Evolutionary conservation across 2,113 vertebrate species (phyloP), one percentile per base, ranked within the genome.

Genomic region (Geothlypis trichas): DNA sequence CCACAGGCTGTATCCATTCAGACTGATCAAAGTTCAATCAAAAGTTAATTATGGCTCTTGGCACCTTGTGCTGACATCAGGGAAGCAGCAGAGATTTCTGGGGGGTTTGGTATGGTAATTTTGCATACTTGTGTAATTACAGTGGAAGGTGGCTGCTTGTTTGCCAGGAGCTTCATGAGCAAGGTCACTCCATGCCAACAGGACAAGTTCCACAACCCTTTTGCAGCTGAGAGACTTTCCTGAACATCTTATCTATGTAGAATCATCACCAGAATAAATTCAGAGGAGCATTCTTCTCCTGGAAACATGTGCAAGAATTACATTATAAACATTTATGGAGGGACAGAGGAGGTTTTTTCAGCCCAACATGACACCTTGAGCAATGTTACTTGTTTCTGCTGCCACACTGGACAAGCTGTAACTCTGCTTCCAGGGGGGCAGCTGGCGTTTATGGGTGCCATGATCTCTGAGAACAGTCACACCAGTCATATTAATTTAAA

Each of bases 1-100:
- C 76, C 68, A 59, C 17, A 59, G 76, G 76, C 65, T 13, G 4
- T 72, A 84, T 84, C 9, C 44, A 21, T 97, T 93, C 57, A 91
- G 69, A 87, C 27, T 26, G 83, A 95, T 68, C 96, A 96, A 96
- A 95, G 95, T 92, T 90, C 76, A 89, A 37, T 87, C 47, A 78
- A 28, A 90, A 93, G 61, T 78, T 93, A 91, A 91, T 92, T 87
- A 87, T 1, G 14, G 61, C 68, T 92, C 88, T 91, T 89, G 57
- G 39, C 52, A 93, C 28, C 68, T 78, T 35, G 39, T 58, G 69
- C 93, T 95, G 76, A 92, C 74, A 78, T 65, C 61, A 92, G 91
- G 22, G 2, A 71, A 92, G 42, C 3, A 9, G 33, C 72, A 77
- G 79, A 81, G 72, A 41, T 84, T 95, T 90, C 83, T 90, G 80